These are phyloP conservation scores for Himalopsyche tibetana DNA, from an alignment of 2,888 invertebrate species.

Conservation along the genomic window DNA sequence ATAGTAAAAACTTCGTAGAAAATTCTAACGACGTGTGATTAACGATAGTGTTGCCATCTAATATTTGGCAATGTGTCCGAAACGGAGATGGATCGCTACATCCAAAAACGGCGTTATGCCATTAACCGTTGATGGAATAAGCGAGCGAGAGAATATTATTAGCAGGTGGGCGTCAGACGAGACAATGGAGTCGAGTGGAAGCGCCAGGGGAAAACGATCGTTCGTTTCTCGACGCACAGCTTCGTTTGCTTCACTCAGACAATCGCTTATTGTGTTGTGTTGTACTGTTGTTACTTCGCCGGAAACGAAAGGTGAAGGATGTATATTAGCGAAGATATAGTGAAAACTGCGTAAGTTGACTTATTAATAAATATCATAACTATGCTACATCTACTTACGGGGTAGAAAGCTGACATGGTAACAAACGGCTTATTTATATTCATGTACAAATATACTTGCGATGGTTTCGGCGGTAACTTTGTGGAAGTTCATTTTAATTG, in stretches of 20 bases:
- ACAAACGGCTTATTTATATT: neutral
- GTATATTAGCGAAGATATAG: too few relatives aligned
- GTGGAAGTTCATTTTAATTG: too few relatives aligned
- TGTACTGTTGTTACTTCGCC: neutral
- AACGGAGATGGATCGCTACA: conserved; percentile 29
- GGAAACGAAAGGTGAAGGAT: conserved; percentile 35
- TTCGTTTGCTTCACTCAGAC: conserved; percentile 4
- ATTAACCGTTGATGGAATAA: conserved; percentile 42
- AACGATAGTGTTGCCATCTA: neutral
- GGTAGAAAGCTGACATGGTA: neutral
- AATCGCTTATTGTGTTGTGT: conserved; percentile 28
- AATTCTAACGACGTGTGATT: conserved; percentile 16
- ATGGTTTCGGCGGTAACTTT: too few relatives aligned
- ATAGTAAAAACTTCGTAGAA: neutral
- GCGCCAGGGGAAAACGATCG: neutral
- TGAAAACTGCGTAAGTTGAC: too few relatives aligned
- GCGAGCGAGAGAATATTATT: conserved; percentile 7
- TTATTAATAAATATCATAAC: too few relatives aligned
- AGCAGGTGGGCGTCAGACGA: neutral
- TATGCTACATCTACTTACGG: neutral
- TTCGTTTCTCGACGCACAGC: conserved; percentile 18
- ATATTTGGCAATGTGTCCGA: conserved; percentile 12
- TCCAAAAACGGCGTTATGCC: conserved; percentile 39
- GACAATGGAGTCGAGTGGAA: conserved; percentile 13
- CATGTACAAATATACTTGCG: neutral